A percentile compares a stretch with the other conserved stretches of the same genome.
Conservation (phyloP, 2,797 vertebrate species). For the Mormyrops boulengeri region DNA sequence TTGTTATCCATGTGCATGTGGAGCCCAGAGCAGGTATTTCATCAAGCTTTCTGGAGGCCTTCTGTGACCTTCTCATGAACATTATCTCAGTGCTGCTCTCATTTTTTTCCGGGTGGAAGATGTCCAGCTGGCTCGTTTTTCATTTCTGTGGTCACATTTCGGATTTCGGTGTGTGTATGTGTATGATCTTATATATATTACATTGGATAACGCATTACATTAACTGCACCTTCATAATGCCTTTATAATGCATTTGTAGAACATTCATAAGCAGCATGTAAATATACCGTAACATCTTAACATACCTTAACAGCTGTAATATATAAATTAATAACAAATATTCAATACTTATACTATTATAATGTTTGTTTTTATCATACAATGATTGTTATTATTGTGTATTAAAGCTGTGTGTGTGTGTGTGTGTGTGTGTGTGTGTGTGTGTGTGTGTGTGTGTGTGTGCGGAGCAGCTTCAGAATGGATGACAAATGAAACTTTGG, state of each 20-base stretch:
- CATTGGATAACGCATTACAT: neutral
- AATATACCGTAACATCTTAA: no score
- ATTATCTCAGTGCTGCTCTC: neutral
- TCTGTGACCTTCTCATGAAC: neutral
- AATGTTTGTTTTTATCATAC: no score
- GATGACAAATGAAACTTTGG: neutral
- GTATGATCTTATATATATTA: neutral
- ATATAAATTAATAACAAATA: no score
- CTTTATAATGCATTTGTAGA: neutral
- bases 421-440: neutral
- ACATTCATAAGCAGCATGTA: neutral
- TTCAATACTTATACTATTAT: no score
- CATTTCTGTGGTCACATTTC: slow-evolving; percentile 6
- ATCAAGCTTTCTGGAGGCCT: neutral
- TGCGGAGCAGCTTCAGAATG: neutral
- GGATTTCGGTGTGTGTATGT: neutral
- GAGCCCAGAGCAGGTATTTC: neutral
- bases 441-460: neutral
- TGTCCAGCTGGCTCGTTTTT: neutral
- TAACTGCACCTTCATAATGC: neutral
- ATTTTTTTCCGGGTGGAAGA: neutral
- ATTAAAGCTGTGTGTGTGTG: no score
- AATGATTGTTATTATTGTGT: no score
- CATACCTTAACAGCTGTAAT: no score
- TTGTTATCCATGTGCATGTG: neutral